Evolutionary conservation across 2,888 invertebrate genomes (phyloP).

Genomic region (Ophioninae sp.): DNA sequence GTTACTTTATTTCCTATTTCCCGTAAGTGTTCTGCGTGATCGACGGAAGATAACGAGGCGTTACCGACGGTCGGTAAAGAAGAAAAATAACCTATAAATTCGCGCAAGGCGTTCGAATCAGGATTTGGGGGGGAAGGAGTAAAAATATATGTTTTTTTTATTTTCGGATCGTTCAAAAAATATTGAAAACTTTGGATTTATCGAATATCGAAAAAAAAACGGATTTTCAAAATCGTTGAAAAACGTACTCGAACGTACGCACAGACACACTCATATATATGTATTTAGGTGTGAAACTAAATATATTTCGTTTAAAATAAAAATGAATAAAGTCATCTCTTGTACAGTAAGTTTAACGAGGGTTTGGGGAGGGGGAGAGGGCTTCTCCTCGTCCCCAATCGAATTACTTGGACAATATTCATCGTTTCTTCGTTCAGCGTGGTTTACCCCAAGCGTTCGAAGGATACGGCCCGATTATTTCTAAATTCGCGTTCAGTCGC

Average conservation of each 20-base stretch:
- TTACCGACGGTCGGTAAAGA: constrained; percentile 29
- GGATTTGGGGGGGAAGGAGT: neutral
- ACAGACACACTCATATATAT: constrained; percentile 56
- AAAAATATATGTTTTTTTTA: neutral
- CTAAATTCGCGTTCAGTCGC: constrained; percentile 78
- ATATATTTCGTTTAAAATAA: constrained; percentile 68
- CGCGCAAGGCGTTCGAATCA: neutral
- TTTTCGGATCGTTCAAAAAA: constrained; percentile 42
- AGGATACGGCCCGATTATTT: constrained; percentile 43
- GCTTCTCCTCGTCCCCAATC: neutral
- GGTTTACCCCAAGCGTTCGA: constrained; percentile 52
- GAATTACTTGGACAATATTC: neutral
- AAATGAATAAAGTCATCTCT: constrained; percentile 69
- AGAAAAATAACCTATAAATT: neutral
- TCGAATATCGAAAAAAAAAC: neutral
- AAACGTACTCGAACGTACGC: constrained; percentile 9
- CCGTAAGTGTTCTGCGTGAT: constrained; percentile 37
- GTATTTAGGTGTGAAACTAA: constrained; percentile 66
- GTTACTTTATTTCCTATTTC: constrained; percentile 49
- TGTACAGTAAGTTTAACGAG: constrained; percentile 66
- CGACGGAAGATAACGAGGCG: constrained; percentile 41
- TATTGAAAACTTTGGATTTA: neutral
- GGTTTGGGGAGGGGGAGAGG: neutral
- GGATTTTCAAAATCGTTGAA: too few species aligned
- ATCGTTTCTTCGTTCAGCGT: constrained; percentile 26